A percentile compares a stretch with the other conserved stretches of the same genome.
Conservation (phyloP, 2,888 invertebrate species). For the Drosophila formosana region DNA sequence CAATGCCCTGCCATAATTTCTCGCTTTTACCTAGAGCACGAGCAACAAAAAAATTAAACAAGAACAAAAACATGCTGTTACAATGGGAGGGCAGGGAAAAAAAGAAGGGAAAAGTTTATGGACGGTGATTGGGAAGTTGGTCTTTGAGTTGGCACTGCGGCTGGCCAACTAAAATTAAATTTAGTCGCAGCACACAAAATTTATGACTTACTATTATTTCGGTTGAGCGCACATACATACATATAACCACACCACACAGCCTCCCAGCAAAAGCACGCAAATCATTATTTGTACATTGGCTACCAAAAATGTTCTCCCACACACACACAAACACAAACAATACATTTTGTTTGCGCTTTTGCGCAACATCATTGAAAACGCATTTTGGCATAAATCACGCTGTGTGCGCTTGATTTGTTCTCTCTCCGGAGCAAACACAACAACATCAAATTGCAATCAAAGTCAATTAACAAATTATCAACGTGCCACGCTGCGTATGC, state of each 20-base stretch:
- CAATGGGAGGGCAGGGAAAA: conserved; percentile 24
- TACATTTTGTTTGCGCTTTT: conserved; percentile 39
- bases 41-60: conserved; percentile 1
- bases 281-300: conserved; percentile 69
- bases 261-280: conserved; percentile 18
- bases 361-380: conserved; percentile 63
- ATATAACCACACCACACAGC: conserved; percentile 19
- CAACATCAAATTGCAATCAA: conserved; percentile 58
- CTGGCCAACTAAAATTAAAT: conserved; percentile 74
- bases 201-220: conserved; percentile 78
- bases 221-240: conserved; percentile 59
- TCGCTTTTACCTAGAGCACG: conserved; percentile 54
- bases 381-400: conserved; percentile 65
- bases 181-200: conserved; percentile 68
- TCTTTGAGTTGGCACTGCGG: conserved; percentile 59
- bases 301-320: conserved; percentile 16
- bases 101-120: conserved; percentile 44
- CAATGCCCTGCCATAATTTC: conserved; percentile 62
- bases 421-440: conserved; percentile 24
- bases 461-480: conserved; percentile 64
- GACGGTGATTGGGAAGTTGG: conserved; percentile 57
- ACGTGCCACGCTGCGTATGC: conserved; percentile 41
- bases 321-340: neutral
- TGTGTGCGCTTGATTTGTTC: conserved; percentile 36
- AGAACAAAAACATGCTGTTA: conserved; percentile 9